Evolutionary conservation across 2,113 vertebrate species (phyloP), one percentile per base, ranked within the genome.

Genomic region (Nesogale talazaci): DNA sequence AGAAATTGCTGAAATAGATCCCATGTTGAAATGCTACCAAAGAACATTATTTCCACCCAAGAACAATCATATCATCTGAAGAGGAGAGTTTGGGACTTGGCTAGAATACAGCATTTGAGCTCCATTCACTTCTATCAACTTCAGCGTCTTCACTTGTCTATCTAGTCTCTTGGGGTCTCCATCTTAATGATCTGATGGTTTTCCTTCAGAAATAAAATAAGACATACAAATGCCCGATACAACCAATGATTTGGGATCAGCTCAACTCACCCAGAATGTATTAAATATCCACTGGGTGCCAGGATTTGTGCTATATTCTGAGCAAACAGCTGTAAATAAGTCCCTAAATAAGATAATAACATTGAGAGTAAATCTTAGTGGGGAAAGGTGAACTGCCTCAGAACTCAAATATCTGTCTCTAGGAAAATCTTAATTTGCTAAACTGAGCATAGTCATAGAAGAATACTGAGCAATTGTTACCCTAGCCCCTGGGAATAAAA

Each of bases 401-500:
- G 23, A 81, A 19, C 52, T 93, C 46, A 17, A 74, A 11, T 84
- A 23, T 40, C 52, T 42, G 9, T 52, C 76, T 88, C 82, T 85
- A 72, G 38, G 56, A 27, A 70, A 90, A 74, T 61, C 52, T 80
- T 86, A 5, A 80, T 80, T 95, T 83, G 72, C 86, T 85, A 77
- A 90, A 80, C 42, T 65, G 25, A 90, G 70, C 31, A 79, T 8
- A 0, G 70, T 78, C 83, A 38, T 65, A 83, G 57, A 88, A 79
- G 25, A 92, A 76, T 29, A 61, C 4, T 17, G 67, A 72, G 29
- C 6, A 6, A 70, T 63, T 77, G 36, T 95, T 91, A 34, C 20
- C 36, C 52, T 77, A 27, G 63, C 72, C 69, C 36, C 6, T 23
- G 36, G 91, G 65, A 86, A 93, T 91, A 89, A 93, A 94, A 83